Base-by-base conservation (phyloP, 2,113 vertebrate species). In the Leptosomus discolor region DNA sequence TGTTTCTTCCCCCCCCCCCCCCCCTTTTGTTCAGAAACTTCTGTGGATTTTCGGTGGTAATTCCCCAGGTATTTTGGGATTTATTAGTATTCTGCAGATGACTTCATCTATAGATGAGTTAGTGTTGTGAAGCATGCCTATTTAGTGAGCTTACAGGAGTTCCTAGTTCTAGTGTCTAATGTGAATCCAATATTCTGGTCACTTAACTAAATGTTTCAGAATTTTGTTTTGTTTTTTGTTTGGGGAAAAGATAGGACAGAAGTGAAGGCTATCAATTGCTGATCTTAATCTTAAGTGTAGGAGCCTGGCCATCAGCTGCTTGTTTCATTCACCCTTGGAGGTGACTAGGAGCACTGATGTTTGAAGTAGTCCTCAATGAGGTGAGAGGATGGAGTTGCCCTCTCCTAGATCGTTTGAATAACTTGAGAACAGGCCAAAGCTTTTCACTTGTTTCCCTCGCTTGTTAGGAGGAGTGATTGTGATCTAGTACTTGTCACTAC, bases 21-120 rank as follows among this genome's bases (percentile, higher is more conserved):
- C n/a, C n/a, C n/a, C n/a, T n/a, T 58, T 58, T 85, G 12, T 67
- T 89, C 56, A 68, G 77, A 70, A 92, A 43, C 16, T 73, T 85
- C 13, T 37, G 14, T 82, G 61, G 53, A 26, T 37, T 88, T 85
- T 63, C 11, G 4, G 2, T 79, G 34, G 64, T 89, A 94, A 85
- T 90, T 91, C 16, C 43, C 34, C 13, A 51, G 37, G 34, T 68
- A 11, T 63, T 85, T 84, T 1, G 46, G 43, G 37, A 77, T 81
- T 85, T 69, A 30, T 46, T n/a, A 18, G 53, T 79, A 22, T 73
- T 56, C 65, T 77, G 39, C n/a, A 46, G 26, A 24, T 90, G 5
- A 90, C n/a, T 27, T 43, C 8, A 50, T 30, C 71, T 70, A 23
- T 14, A 45, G 20, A 50, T 70, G 41, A 46, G 43, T 30, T 74